phyloP scores from a whole-genome alignment of 2,888 invertebrate genomes.

The Tromatobia lineatoria region DNA sequence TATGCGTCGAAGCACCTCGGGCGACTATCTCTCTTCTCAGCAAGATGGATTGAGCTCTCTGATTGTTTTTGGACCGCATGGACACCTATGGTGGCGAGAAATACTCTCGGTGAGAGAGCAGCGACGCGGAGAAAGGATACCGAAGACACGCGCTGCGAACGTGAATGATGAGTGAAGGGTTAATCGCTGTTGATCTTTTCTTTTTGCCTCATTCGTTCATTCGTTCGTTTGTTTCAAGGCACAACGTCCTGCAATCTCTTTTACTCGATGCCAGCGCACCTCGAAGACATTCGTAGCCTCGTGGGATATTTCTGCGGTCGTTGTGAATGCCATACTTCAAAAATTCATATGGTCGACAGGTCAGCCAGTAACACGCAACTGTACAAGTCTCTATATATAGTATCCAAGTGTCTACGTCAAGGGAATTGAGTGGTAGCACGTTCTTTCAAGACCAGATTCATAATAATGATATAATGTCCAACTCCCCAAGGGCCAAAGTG shows the following conservation, averaged over 20 bases:
- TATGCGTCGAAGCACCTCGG: slow-evolving; percentile 35
- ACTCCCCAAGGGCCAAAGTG: slow-evolving; percentile 18
- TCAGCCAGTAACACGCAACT: not conserved
- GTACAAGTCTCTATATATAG: not conserved
- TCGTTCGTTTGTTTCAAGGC: slow-evolving; percentile 43
- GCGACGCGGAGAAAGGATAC: slow-evolving; percentile 59
- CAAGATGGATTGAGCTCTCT: slow-evolving; percentile 74
- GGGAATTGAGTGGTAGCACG: slow-evolving; percentile 40
- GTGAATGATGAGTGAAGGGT: slow-evolving; percentile 70
- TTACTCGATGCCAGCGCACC: slow-evolving; percentile 29
- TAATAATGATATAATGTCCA: slow-evolving; percentile 32
- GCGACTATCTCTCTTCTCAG: slow-evolving; percentile 60
- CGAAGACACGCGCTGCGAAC: slow-evolving; percentile 61
- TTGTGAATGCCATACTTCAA: not conserved
- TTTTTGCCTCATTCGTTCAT: slow-evolving; percentile 15
- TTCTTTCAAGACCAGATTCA: slow-evolving; percentile 12
- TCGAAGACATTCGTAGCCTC: slow-evolving; percentile 24
- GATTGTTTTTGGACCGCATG: slow-evolving; percentile 73
- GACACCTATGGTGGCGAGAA: slow-evolving; percentile 69
- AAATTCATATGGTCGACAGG: slow-evolving; percentile 8
- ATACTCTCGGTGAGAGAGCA: slow-evolving; percentile 35
- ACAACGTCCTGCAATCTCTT: slow-evolving; percentile 36
- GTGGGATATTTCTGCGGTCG: slow-evolving; percentile 14
- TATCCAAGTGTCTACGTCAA: not conserved
- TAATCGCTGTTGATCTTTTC: slow-evolving; percentile 66